Evolutionary conservation across 2,113 vertebrate genomes (phyloP).

Genomic region (Lagopus muta): DNA sequence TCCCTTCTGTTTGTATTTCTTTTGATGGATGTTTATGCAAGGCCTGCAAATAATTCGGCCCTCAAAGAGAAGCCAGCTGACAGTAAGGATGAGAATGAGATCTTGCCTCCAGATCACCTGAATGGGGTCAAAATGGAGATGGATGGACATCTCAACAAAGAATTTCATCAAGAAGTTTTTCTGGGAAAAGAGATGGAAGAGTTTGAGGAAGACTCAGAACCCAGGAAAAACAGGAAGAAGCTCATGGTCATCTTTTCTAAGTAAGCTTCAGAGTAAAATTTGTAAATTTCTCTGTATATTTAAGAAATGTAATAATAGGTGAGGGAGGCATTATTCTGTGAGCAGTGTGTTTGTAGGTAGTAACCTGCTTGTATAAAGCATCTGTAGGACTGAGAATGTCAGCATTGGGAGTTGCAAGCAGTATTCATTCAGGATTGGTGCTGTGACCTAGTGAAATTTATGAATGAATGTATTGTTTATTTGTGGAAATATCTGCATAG

Average conservation of each 20-base stretch:
- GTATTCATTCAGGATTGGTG: not conserved
- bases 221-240: constrained; percentile 88
- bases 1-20: constrained; percentile 77
- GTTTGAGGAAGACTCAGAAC: constrained; percentile 92
- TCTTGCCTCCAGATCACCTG: constrained; percentile 92
- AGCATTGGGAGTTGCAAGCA: not conserved
- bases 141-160: constrained; percentile 94
- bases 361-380: not conserved
- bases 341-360: not conserved
- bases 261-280: constrained; percentile 73
- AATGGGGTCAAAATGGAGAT: constrained; percentile 93
- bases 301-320: not conserved
- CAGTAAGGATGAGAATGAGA: constrained; percentile 88
- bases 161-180: constrained; percentile 96
- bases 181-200: constrained; percentile 92
- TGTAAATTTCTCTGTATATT: not conserved
- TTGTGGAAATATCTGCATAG: fast-evolving
- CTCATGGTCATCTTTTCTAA: constrained; percentile 92
- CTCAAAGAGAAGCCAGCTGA: constrained; percentile 79
- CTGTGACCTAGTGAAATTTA: not conserved
- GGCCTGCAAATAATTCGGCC: constrained; percentile 90
- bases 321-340: fast-evolving
- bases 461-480: not conserved
- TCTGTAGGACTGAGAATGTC: not conserved
- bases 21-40: constrained; percentile 75